Base-by-base conservation (phyloP, 2,113 vertebrate genomes). In the Oceanites oceanicus region DNA sequence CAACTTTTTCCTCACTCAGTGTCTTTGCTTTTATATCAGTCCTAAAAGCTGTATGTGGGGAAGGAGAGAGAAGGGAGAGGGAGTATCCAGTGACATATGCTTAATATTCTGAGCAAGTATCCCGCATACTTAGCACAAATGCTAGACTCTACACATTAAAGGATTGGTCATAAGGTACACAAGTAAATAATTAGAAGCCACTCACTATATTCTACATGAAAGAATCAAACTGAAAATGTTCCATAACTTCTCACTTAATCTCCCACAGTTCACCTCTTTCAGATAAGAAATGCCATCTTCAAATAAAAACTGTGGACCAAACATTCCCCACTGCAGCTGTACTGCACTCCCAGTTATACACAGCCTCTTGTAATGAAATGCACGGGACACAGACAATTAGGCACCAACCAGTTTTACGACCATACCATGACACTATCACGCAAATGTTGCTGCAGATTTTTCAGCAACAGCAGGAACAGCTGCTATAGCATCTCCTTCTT, bases 401-500 rank as follows among this genome's bases (percentile, higher is more conserved):
- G 61, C 66, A 75, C 47, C 47, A 70, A 42, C 3, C 63, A 81
- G 25, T 66, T 74, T 36, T 53, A 66, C 36, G 86, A 27, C 36
- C 1, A 0, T 7, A 40, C 65, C 55, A 30, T 3, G 27, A 36
- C 13, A 21, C 34, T 42, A 71, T 29, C 50, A 85, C 0, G 2
- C 34, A 56, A 21, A 74, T 19, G n/a, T 14, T 73, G 66, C 76
- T 78, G 55, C 45, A 86, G 40, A 58, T 61, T 75, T 38, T 87
- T 38, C 77, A 94, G 80, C 58, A 86, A 61, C 30, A 66, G 72
- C 55, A 84, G 55, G 3, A 94, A 20, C 36, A 89, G 80, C 20
- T 88, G 86, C 67, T 49, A 34, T 6, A 61, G 36, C 13, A 86
- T 22, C 45, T 68, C 74, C 32, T 86, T 12, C 59, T 45, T n/a